phyloP scores from a whole-genome alignment of 2,888 invertebrate species.

The Eupsilia transversa region DNA sequence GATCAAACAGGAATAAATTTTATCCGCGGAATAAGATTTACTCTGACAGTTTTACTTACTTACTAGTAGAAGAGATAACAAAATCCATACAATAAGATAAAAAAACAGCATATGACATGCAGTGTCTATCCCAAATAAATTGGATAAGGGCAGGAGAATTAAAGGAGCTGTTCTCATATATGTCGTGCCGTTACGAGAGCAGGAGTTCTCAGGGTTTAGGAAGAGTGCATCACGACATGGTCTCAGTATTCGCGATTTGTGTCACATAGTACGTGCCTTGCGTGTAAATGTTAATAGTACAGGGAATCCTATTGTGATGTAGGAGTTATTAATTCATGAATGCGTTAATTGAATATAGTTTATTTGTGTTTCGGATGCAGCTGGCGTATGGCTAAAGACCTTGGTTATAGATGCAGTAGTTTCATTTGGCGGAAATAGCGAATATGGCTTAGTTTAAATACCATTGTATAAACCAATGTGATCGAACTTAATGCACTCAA shows the following conservation, averaged over 20 bases:
- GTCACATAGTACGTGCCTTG: conserved; percentile 12
- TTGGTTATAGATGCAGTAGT: conserved; percentile 13
- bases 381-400: conserved; percentile 20
- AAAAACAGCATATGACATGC: too few relatives aligned
- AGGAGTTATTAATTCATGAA: conserved; percentile 41
- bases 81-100: too few relatives aligned
- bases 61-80: too few relatives aligned
- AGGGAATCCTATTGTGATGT: conserved; percentile 12
- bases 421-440: not conserved
- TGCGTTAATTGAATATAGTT: conserved; percentile 17
- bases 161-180: not conserved
- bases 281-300: conserved; percentile 3
- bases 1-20: too few relatives aligned
- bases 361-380: conserved; percentile 26
- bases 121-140: rapidly evolving
- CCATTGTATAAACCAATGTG: too few relatives aligned
- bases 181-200: too few relatives aligned
- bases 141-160: too few relatives aligned
- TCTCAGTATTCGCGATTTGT: too few relatives aligned
- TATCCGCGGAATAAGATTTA: too few relatives aligned
- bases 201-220: not conserved
- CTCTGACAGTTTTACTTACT: too few relatives aligned
- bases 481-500: too few relatives aligned
- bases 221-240: not conserved
- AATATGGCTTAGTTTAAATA: too few relatives aligned